Evolutionary conservation across 2,113 vertebrate species (phyloP).

Genomic region (Istiophorus platypterus): DNA sequence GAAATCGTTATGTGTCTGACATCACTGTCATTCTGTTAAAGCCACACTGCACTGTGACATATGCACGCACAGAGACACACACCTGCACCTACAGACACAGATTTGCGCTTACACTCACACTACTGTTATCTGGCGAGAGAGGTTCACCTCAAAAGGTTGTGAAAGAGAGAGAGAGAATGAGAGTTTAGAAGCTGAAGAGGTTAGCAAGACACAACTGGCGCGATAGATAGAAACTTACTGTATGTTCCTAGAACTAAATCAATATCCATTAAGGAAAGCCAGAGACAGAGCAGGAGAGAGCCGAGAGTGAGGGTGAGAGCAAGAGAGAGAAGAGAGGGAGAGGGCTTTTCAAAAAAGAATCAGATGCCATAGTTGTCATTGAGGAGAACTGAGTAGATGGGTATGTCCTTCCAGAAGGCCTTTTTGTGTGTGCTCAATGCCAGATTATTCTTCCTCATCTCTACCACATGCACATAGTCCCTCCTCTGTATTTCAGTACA

Average conservation of each 20-base stretch:
- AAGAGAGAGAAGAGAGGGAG: neutral
- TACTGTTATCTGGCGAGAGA: conserved; percentile 36
- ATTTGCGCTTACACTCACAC: conserved; percentile 23
- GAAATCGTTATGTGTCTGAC: conserved; percentile 80
- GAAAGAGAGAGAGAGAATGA: conserved; percentile 16
- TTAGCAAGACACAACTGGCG: conserved; percentile 40
- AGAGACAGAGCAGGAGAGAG: neutral
- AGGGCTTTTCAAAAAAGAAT: conserved; percentile 42
- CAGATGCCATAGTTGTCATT: conserved; percentile 42
- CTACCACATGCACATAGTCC: neutral
- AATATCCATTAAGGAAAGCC: conserved; percentile 68
- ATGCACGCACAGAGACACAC: neutral
- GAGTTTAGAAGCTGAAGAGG: conserved; percentile 42
- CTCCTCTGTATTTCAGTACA: conserved; percentile 17
- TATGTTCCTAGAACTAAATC: conserved; percentile 68
- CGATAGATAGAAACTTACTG: conserved; percentile 51
- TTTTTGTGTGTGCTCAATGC: conserved; percentile 62
- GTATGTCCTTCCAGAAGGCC: conserved; percentile 50
- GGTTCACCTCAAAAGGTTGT: conserved; percentile 43
- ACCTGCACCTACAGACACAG: conserved; percentile 21
- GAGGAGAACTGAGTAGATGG: conserved; percentile 51
- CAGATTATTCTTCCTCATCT: conserved; percentile 2
- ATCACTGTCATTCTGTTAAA: conserved; percentile 77
- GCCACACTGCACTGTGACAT: conserved; percentile 54
- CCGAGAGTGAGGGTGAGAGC: conserved; percentile 16